Base-by-base conservation (phyloP, 2,113 vertebrate genomes). In the Thinocorus orbignyianus region DNA sequence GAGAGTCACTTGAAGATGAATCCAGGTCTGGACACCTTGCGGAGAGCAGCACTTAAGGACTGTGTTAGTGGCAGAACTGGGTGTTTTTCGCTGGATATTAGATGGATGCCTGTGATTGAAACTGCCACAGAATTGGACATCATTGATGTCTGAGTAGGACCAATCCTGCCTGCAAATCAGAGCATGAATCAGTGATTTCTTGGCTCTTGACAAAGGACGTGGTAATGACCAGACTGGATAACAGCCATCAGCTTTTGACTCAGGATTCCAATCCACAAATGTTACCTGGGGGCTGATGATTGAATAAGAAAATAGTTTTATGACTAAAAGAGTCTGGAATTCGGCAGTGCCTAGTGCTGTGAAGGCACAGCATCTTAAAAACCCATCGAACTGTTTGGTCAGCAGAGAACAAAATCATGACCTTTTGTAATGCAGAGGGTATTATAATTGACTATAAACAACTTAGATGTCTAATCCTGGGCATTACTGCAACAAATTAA, bases 121-220 rank as follows among this genome's bases (percentile, higher is more conserved):
- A 96, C 90, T 97, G 90, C 95, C 73, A 84, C 37, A 84, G 97
- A 97, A 96, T 91, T 97, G 96, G 90, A 76, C 95, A 95, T 97
- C 91, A 24, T 87, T 97, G 96, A 97, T 94, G 95, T 95, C 95
- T 98, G 95, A 97, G 97, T 96, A 97, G 94, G 97, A 97, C 94
- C 96, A 93, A 96, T 97, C 89, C 96, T 86, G 90, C 86, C 93
- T 98, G 96, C 96, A 98, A 98, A 98, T 98, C 97, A 96, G 95
- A 97, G 96, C 88, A 95, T 97, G 97, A 97, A 97, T 98, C 97
- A 92, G 94, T 97, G 94, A 95, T 97, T 97, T 97, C 93, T 90
- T 88, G 83, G 61, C 42, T 92, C 65, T 81, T 86, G 85, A 98
- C 96, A 97, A 97, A 97, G 80, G 93, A 94, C 86, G 93, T 89